Evolutionary conservation across 92 coral and sea anemone genomes (phyloP).

Genomic region (Siderastrea radians): DNA sequence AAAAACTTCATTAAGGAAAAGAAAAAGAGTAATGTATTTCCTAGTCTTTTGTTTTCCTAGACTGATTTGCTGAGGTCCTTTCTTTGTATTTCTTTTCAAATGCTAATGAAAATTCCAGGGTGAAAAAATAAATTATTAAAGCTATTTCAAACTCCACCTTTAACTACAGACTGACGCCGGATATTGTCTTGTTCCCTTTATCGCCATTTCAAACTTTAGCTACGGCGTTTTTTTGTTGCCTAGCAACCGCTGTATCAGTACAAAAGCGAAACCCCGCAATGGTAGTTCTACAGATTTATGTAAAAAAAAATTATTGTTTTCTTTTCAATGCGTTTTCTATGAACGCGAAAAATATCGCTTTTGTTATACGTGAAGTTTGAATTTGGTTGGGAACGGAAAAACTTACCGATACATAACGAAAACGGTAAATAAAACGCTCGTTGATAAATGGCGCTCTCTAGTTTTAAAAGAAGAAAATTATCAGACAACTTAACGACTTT

Average conservation of each 20-base stretch:
- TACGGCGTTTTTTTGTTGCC: neutral
- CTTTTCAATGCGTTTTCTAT: neutral
- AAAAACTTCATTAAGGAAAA: slow-evolving; percentile 17
- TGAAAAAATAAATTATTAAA: neutral
- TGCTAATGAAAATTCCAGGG: neutral
- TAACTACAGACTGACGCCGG: neutral
- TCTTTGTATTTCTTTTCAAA: neutral
- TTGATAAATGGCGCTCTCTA: neutral
- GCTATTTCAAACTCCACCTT: slow-evolving; percentile 6
- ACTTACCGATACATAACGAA: neutral
- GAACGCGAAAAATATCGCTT: neutral
- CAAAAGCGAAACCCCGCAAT: neutral
- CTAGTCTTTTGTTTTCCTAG: neutral
- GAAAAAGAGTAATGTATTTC: neutral
- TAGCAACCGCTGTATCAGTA: neutral
- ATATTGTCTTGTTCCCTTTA: neutral
- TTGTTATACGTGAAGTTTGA: neutral
- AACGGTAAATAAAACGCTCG: neutral
- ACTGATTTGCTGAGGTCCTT: neutral
- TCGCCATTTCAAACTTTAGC: neutral
- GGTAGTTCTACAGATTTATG: neutral
- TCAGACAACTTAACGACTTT: neutral
- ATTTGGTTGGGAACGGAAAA: neutral
- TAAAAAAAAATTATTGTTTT: neutral
- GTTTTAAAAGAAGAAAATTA: neutral